phyloP scores from a whole-genome alignment of 2,888 invertebrate genomes.

The Seira sanloemensis region DNA sequence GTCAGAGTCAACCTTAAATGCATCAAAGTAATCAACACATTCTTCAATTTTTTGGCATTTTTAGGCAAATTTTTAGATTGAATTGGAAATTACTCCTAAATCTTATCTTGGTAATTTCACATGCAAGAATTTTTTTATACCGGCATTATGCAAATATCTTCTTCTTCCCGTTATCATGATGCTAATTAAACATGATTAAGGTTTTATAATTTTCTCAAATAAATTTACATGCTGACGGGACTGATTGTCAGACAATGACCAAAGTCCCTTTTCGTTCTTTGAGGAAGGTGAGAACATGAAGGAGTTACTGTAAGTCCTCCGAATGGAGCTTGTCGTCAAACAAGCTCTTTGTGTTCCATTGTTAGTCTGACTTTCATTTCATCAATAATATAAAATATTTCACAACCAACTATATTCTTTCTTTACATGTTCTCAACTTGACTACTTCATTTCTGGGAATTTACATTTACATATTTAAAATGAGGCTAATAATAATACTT shows the following conservation, averaged over 20 bases:
- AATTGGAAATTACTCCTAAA: neutral
- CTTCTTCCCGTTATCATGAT: neutral
- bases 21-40: too few species aligned
- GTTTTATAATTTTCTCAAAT: neutral
- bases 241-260: neutral
- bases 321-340: neutral
- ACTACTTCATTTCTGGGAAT: constrained; percentile 56
- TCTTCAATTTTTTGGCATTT: too few species aligned
- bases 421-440: too few species aligned
- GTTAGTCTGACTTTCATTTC: too few species aligned
- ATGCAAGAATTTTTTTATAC: neutral
- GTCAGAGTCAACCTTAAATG: too few species aligned
- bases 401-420: too few species aligned
- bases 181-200: neutral
- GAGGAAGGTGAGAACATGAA: too few species aligned
- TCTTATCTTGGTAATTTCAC: neutral
- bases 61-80: neutral
- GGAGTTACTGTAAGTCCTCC: neutral
- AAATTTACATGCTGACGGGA: neutral
- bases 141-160: neutral
- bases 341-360: neutral
- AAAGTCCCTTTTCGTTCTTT: neutral
- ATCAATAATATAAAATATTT: too few species aligned
- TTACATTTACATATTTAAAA: constrained; percentile 7
- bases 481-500: too few species aligned